A percentile compares a stretch with the other conserved stretches of the same genome.
phyloP scores from a whole-genome alignment of 1,140 invertebrate species.

The Euglossa dilemma region DNA sequence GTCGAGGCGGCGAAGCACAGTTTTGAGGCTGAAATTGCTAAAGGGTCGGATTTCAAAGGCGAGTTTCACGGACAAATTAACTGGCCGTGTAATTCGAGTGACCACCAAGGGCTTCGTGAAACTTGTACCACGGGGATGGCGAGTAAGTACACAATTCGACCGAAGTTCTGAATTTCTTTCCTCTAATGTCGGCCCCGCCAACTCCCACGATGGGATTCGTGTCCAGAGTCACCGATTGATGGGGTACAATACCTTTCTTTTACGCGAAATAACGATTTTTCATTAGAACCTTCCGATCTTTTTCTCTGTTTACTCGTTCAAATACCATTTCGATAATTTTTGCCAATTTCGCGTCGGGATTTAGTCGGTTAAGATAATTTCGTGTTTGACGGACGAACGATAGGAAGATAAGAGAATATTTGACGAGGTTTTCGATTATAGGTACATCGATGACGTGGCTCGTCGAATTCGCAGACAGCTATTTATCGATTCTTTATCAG shows the following conservation, averaged over 20 bases:
- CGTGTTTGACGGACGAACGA: too few relatives aligned
- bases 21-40: conserved; percentile 48
- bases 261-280: background rate
- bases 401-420: too few relatives aligned
- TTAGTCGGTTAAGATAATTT: too few relatives aligned
- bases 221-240: background rate
- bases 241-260: background rate
- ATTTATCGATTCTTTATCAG: too few relatives aligned
- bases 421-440: too few relatives aligned
- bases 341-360: too few relatives aligned
- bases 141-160: background rate
- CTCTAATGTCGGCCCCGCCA: background rate
- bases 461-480: too few relatives aligned
- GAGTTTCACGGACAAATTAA: conserved; percentile 57
- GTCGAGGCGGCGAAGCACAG: background rate
- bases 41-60: conserved; percentile 49
- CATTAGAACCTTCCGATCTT: too few relatives aligned
- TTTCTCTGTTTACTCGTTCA: too few relatives aligned
- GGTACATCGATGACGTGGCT: too few relatives aligned
- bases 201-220: background rate
- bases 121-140: background rate
- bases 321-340: too few relatives aligned
- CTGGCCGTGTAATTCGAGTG: conserved; percentile 57
- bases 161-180: conserved; percentile 40
- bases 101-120: conserved; percentile 38